Base-by-base conservation (phyloP, 92 coral and sea anemone genomes). In the Heliopora coerulea region DNA sequence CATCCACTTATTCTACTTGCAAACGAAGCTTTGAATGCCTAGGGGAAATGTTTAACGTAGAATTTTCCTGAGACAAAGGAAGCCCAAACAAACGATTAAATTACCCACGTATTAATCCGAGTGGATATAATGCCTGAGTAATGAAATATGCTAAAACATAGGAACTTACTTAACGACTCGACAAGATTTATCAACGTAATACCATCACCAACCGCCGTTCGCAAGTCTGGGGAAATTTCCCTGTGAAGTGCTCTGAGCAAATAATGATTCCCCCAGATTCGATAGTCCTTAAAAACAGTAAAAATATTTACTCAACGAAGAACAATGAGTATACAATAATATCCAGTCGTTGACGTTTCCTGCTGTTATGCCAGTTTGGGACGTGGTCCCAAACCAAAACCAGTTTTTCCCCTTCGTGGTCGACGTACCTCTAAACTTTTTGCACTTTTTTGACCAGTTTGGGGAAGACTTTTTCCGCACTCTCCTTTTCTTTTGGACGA, bases 141-240 rank as follows among this genome's bases (percentile, higher is more conserved):
- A 39, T 20, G 25, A 17, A 42, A 30, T 34, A n/a, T 34, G 21
- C 0, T 52, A 18, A 18, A 65, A 30, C 40, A 20, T 64, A 21
- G 8, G 8, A 41, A 21, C 96, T 79, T 75, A 93, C 98, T 86
- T 42, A 93, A 69, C 58, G 82, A 65, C 83, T 93, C 98, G 76
- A 93, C 60, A 50, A 93, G 82, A 74, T 90, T 82, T 15, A 93
- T 96, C 68, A 93, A 82, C 0, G 95, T 85, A 54, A 81, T 87
- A 0, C 98, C 98, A 76, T 93, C 98, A 35, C 98, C 96, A 13
- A 93, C 56, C 20, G 98, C 81, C 48, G 88, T 91, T 10, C 98
- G 83, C 65, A 93, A 85, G 64, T 93, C 98, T n/a, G 76, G 27
- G 37, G 91, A 52, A 65, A 93, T 86, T 3, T 83, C 57, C 37